phyloP scores from a whole-genome alignment of 1,140 invertebrate species.

The Plodia interpunctella region DNA sequence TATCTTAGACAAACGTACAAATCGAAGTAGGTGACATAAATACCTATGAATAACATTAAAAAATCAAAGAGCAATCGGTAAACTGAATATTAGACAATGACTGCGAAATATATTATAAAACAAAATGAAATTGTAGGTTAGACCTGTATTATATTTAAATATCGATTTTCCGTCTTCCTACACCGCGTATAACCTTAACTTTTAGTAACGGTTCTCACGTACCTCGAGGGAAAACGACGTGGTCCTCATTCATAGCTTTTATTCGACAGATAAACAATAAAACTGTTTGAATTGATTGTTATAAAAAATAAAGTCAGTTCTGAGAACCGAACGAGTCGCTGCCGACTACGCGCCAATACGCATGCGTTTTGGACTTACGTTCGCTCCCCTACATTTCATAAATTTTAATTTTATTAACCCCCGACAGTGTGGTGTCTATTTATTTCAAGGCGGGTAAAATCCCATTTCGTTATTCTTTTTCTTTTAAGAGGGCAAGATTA shows the following conservation, averaged over 20 bases:
- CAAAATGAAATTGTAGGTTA: slow-evolving; percentile 42
- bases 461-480: too few species aligned
- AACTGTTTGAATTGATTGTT: slow-evolving; percentile 36
- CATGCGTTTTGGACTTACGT: slow-evolving; percentile 37
- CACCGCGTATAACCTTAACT: slow-evolving; percentile 6
- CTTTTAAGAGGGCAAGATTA: too few species aligned
- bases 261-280: slow-evolving; percentile 50
- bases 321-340: slow-evolving; percentile 17
- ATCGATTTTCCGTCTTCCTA: slow-evolving; percentile 53
- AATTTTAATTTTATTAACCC: slow-evolving; percentile 18
- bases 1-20: too few species aligned
- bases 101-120: background rate
- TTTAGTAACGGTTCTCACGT: slow-evolving; percentile 45
- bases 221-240: slow-evolving; percentile 86
- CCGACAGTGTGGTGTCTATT: background rate
- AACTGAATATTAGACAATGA: background rate
- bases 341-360: slow-evolving; percentile 20
- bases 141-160: slow-evolving; percentile 55
- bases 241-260: slow-evolving; percentile 83
- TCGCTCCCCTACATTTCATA: slow-evolving; percentile 15
- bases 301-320: slow-evolving; percentile 35
- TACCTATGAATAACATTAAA: too few species aligned
- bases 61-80: too few species aligned
- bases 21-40: too few species aligned
- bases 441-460: background rate